phyloP scores from a whole-genome alignment of 2,113 vertebrate species.

The Nymphicus hollandicus region DNA sequence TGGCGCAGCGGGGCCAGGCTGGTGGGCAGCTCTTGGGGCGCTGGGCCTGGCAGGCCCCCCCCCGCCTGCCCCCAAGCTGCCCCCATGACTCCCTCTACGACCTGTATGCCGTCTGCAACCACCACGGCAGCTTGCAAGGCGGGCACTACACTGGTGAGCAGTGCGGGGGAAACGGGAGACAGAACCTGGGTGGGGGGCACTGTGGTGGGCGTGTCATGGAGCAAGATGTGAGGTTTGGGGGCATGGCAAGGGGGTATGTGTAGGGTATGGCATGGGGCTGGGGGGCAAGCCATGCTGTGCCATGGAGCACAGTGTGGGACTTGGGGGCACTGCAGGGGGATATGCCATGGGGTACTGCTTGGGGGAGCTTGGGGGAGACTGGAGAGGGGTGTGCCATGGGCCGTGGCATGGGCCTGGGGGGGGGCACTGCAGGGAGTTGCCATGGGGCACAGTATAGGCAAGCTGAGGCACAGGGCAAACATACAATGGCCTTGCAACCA shows the following conservation, averaged over 20 bases:
- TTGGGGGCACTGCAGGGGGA: not conserved
- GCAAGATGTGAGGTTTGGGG: not conserved
- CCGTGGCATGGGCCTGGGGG: not conserved
- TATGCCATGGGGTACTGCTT: not conserved
- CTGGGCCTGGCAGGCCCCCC: constrained; percentile 72
- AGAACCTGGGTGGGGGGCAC: not conserved
- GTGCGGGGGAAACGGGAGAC: not conserved
- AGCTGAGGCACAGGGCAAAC: accelerated
- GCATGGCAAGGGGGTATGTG: not conserved
- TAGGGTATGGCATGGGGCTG: too few species aligned
- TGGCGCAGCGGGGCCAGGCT: constrained; percentile 79
- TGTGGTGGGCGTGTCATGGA: not conserved
- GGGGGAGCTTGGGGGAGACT: not conserved
- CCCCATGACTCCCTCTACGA: constrained; percentile 85
- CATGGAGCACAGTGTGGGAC: not conserved
- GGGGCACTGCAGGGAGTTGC: not conserved
- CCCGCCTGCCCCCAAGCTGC: constrained; percentile 45
- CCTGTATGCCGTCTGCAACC: constrained; percentile 94
- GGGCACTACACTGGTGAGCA: constrained; percentile 93
- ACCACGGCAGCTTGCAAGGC: constrained; percentile 94
- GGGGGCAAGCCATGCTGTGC: too few species aligned
- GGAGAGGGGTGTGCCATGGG: not conserved
- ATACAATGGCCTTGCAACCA: not conserved
- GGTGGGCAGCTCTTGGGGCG: constrained; percentile 31
- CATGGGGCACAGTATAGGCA: not conserved